Percentiles rank a stretch among this genome's conserved stretches.
phyloP scores from a whole-genome alignment of 2,797 vertebrate genomes.

The Pseudochirops corinnae region DNA sequence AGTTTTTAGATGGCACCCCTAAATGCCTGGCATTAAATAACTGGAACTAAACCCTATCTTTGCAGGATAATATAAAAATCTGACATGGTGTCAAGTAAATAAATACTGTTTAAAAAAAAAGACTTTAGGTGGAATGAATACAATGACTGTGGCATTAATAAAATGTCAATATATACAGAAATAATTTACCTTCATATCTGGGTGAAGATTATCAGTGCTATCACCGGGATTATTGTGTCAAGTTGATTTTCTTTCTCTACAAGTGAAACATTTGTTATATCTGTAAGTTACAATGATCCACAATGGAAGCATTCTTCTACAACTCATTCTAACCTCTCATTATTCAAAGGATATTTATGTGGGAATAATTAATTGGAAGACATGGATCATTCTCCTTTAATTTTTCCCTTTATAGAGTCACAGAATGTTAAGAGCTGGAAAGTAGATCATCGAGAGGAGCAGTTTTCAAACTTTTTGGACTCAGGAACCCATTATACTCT shows the following conservation, averaged over 20 bases:
- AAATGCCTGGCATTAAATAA: constrained; percentile 19
- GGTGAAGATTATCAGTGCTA: neutral
- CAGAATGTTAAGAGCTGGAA: neutral
- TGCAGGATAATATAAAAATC: constrained; percentile 6
- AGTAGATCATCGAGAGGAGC: neutral
- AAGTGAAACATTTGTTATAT: neutral
- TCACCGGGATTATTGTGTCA: neutral
- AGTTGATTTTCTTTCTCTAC: neutral
- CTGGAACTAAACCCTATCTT: neutral
- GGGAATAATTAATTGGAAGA: neutral
- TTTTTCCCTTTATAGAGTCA: neutral
- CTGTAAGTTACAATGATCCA: neutral
- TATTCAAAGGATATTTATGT: neutral
- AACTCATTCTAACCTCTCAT: neutral
- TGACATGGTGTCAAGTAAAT: constrained; percentile 22
- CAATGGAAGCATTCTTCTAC: neutral
- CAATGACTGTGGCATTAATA: neutral
- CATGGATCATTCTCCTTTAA: neutral
- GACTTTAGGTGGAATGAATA: neutral
- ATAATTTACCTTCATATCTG: neutral
- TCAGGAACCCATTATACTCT: neutral
- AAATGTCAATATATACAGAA: neutral
- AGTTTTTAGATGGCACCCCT: neutral
- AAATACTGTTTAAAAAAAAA: neutral
- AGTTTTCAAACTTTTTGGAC: neutral